Base-by-base conservation (phyloP, 2,888 invertebrate species). In the Limenitis camilla region DNA sequence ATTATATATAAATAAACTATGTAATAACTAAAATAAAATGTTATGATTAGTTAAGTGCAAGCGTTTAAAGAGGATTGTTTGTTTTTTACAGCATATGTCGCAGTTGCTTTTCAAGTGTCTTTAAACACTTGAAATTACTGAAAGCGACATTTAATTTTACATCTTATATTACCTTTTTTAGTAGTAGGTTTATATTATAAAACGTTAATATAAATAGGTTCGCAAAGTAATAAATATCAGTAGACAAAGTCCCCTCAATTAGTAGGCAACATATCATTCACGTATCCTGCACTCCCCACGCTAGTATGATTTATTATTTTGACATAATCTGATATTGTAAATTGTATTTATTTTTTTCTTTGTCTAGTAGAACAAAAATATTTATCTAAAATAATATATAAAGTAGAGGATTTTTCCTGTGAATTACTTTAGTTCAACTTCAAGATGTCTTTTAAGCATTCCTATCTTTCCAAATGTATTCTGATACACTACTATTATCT, bases 311-410 rank as follows among this genome's bases (percentile, higher is more conserved):
- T 45, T 45, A 45, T 10, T 11, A 9, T 45, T 35, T 29, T 35
- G 19, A 45, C 36, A 29, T 45, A 45, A 45, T 38, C 45, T 45
- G 45, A 45, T 45, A 45, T 45, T 45, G 35, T 36, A 30, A 36
- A 38, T 36, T 36, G 36, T 36, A 36, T 36, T 36, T 36, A 29
- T 38, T 5, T 11, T 29, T 36, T 19, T 35, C 45, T 45, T 38
- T 45, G 45, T 38, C 6, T 38, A 19, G 36, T 19, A 30, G 29
- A 38, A n/a, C 29, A 6, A 29, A 11, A 36, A 35, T 6, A 42
- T 42, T 9, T 42, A 32, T 42, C 2, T 7, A 32, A 8, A 4
- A 9, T 11, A 11, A 9, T 9, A 38, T 9, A 8, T 29, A 11
- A 10, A 32, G 30, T 3, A 19, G 3, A 19, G 19, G 3, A 19